phyloP scores from a whole-genome alignment of 2,797 vertebrate genomes.

The Malurus splendens region DNA sequence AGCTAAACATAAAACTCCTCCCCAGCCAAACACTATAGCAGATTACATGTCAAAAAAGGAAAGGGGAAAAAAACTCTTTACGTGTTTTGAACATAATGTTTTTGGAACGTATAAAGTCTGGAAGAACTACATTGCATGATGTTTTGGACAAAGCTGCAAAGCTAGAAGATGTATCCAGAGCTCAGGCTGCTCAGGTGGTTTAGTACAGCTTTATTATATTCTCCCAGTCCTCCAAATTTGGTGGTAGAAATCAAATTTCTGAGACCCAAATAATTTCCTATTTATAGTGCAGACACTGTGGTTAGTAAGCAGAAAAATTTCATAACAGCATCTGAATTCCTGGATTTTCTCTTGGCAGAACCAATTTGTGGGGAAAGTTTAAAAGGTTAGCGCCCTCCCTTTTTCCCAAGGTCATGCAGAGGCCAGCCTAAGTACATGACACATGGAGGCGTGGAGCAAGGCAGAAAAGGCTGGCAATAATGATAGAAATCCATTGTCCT shows the following conservation, averaged over 20 bases:
- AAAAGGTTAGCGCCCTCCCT: not conserved
- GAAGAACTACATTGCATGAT: not conserved
- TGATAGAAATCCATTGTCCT: not conserved
- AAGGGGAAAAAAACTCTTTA: not conserved
- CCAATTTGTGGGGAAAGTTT: not conserved
- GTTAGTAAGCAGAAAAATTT: not conserved
- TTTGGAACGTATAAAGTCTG: not conserved
- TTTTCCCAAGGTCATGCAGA: not conserved
- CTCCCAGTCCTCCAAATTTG: not conserved
- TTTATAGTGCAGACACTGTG: not conserved
- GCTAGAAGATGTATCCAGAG: not conserved
- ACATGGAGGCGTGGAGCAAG: rapidly evolving
- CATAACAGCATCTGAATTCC: not conserved
- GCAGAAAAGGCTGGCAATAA: not conserved
- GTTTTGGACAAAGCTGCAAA: not conserved
- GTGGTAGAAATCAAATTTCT: not conserved
- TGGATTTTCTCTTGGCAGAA: not conserved
- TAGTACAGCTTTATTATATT: not conserved
- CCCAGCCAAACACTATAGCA: not conserved
- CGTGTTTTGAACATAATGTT: not conserved
- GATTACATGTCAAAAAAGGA: not conserved
- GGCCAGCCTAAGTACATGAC: not conserved
- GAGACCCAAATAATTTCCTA: not conserved
- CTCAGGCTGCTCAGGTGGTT: not conserved
- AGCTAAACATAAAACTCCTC: not conserved